phyloP scores from a whole-genome alignment of 2,888 invertebrate species.

The Drosophila siamana region DNA sequence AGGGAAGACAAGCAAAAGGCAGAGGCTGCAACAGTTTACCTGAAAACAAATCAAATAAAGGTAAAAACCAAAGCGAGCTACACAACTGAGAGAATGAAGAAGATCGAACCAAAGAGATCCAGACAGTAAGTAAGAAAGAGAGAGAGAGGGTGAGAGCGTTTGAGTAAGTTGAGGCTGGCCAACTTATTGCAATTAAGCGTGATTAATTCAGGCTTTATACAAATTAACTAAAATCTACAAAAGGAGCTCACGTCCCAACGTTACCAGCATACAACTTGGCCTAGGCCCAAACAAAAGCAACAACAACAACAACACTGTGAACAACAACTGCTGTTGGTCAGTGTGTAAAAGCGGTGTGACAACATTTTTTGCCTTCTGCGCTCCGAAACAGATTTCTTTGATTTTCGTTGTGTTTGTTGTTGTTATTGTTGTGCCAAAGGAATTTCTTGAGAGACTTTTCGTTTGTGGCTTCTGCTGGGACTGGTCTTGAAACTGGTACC shows the following conservation, averaged over 20 bases:
- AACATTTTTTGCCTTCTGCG: constrained; percentile 76
- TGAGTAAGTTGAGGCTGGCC: constrained; percentile 32
- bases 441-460: constrained; percentile 76
- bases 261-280: constrained; percentile 42
- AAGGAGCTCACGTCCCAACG: constrained; percentile 53
- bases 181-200: constrained; percentile 76
- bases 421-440: constrained; percentile 55
- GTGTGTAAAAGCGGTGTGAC: constrained; percentile 81
- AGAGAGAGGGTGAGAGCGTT: constrained; percentile 4
- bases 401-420: constrained; percentile 47
- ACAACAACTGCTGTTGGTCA: constrained; percentile 54
- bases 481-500: constrained; percentile 81
- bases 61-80: constrained; percentile 47
- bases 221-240: constrained; percentile 74
- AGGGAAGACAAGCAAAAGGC: constrained; percentile 53
- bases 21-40: constrained; percentile 66
- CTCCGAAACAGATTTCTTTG: constrained; percentile 65
- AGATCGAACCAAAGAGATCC: neutral
- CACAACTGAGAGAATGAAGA: constrained; percentile 7
- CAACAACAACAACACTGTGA: constrained; percentile 18
- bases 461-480: constrained; percentile 54
- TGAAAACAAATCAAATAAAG: constrained; percentile 68
- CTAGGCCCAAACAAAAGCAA: constrained; percentile 40
- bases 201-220: constrained; percentile 80
- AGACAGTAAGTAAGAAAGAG: neutral